These are phyloP conservation scores for Lacerta agilis DNA, from an alignment of 2,797 vertebrate genomes.

Conservation along the genomic window DNA sequence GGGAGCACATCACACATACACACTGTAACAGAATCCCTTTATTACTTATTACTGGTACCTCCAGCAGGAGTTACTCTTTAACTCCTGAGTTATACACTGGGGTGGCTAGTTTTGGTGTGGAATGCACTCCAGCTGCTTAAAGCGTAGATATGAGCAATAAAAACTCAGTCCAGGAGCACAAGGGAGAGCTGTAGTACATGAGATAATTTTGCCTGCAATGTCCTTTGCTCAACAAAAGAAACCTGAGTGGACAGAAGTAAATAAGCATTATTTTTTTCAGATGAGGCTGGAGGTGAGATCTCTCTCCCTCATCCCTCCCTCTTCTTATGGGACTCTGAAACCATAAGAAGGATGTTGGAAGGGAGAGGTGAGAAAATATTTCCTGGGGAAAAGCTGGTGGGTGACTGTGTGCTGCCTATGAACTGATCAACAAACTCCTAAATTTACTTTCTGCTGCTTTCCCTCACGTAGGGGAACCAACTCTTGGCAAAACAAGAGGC, in stretches of 20 bases:
- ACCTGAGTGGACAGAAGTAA: accelerated
- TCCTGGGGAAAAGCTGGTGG: background rate
- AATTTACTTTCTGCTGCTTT: background rate
- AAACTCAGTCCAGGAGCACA: background rate
- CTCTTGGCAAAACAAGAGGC: too few relatives aligned
- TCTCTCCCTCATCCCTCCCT: background rate
- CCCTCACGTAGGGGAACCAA: background rate
- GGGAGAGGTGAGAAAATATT: background rate
- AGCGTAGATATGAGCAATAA: background rate
- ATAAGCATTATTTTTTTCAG: slow-evolving; percentile 9
- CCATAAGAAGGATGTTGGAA: background rate
- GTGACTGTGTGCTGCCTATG: background rate
- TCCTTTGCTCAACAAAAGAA: background rate
- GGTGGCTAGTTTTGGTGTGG: slow-evolving; percentile 21
- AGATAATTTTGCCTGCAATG: background rate
- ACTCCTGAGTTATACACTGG: slow-evolving; percentile 57
- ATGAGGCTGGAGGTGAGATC: accelerated
- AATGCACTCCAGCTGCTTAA: slow-evolving; percentile 25
- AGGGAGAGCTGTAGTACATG: background rate
- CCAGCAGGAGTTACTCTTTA: slow-evolving; percentile 67
- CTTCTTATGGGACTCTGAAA: background rate
- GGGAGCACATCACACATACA: slow-evolving; percentile 12
- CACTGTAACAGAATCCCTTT: slow-evolving; percentile 67
- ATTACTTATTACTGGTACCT: slow-evolving; percentile 65
- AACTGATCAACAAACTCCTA: background rate